Evolutionary conservation across 2,113 vertebrate species (phyloP), one percentile per base, ranked within the genome.

Genomic region (Phylloscopus trochiloides): DNA sequence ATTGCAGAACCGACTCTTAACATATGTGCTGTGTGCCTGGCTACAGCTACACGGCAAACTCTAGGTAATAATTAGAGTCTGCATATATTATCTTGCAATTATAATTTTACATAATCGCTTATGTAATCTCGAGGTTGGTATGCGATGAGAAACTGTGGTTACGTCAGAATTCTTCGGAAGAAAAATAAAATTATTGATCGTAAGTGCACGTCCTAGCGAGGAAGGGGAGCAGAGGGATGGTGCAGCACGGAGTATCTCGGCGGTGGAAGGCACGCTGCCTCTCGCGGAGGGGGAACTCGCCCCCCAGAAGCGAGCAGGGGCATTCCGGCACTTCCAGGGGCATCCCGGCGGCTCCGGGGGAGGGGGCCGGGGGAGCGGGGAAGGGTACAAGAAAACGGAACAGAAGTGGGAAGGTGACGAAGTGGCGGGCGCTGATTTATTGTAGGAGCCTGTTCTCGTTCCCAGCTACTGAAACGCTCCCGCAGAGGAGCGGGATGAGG

Each of bases 401-500:
- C 71, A 97, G 84, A 94, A 96, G 96, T 96, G 90, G 94, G 90
- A 94, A 97, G 96, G 96, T 95, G 98, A 95, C 94, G 77, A 93
- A 96, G 98, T 96, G 97, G 96, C 95, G 96, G 97, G 98, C 94
- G 97, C 97, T 98, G 98, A 98, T 98, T 98, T 98, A 98, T 98
- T 92, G 98, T 97, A 63, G 97, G 96, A 98, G 97, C 96, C 98
- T 94, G 97, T 87, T 98, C 98, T 98, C 98, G 98, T 98, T 98
- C 98, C 98, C 98, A 98, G 99, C 98, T 98, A 97, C 98, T 94
- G 98, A 98, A 98, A 98, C 97, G 97, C 98, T 97, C 97, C 98
- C 98, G 67, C 50, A 31, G 81, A 12, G n/a, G 58, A 50, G 82
- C 74, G 82, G 59, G 40, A 67, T 47, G 81, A 31, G 50, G 61